phyloP scores from a whole-genome alignment of 1,140 invertebrate genomes.

The Heliconius eleuchia region DNA sequence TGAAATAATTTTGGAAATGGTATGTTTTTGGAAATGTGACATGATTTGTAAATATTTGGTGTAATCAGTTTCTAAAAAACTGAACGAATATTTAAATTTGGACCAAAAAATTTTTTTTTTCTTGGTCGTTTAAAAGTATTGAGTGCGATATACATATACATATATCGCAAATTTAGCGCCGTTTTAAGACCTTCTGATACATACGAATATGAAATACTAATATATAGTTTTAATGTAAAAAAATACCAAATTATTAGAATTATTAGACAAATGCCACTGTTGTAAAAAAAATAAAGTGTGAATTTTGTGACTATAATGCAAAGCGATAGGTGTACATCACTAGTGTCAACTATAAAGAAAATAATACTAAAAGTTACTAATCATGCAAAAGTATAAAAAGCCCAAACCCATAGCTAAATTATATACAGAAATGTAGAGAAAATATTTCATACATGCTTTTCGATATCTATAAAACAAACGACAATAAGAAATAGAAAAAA shows the following conservation, averaged over 20 bases:
- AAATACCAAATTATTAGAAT: no score
- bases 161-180: no score
- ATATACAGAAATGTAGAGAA: slow-evolving; percentile 21
- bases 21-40: neutral
- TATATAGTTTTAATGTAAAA: no score
- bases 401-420: slow-evolving; percentile 47
- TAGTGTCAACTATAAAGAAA: neutral
- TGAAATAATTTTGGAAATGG: slow-evolving; percentile 8
- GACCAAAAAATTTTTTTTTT: no score
- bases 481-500: slow-evolving; percentile 28
- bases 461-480: neutral
- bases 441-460: slow-evolving; percentile 73
- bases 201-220: no score
- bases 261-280: no score
- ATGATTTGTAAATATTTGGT: no score
- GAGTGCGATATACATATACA: no score
- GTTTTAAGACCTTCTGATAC: no score
- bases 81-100: no score
- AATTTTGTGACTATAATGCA: neutral
- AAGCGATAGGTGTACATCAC: neutral
- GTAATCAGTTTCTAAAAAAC: no score
- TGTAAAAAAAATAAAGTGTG: neutral
- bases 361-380: neutral
- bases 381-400: slow-evolving; percentile 46
- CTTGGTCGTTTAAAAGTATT: no score